A percentile compares a stretch with the other conserved stretches of the same genome.
These are phyloP conservation scores for Pteropus rufus DNA, from an alignment of 2,797 vertebrate genomes.

Conservation along the genomic window DNA sequence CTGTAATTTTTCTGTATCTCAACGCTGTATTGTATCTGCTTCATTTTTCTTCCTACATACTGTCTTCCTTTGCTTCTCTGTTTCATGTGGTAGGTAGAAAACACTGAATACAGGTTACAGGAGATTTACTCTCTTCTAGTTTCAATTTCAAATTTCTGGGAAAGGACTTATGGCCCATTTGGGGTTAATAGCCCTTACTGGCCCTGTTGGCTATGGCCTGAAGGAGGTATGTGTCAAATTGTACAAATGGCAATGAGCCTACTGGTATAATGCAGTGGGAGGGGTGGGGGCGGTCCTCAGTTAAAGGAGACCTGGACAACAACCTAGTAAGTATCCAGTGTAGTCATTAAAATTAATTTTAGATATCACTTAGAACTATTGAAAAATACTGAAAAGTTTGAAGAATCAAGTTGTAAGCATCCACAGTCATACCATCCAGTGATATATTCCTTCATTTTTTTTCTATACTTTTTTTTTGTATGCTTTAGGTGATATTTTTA, in stretches of 20 bases:
- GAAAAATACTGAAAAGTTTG: conserved; percentile 26
- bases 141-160: neutral
- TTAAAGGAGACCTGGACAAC: neutral
- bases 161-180: neutral
- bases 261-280: neutral
- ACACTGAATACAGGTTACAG: neutral
- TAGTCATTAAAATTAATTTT: conserved; percentile 16
- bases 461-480: conserved; percentile 8
- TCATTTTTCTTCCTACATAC: neutral
- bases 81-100: neutral
- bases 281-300: neutral
- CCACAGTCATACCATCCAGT: neutral
- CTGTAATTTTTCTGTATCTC: neutral
- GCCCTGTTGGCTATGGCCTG: neutral
- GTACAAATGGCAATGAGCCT: neutral
- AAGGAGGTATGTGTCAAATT: neutral
- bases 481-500: neutral
- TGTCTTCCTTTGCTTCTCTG: conserved; percentile 3
- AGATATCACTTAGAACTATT: conserved; percentile 8
- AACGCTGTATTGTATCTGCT: neutral
- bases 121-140: conserved; percentile 7
- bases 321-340: neutral
- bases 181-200: neutral
- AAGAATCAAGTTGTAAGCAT: neutral
- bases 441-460: conserved; percentile 23